Percentiles rank a stretch among this genome's conserved stretches.
Conservation (phyloP, 2,888 invertebrate species). For the Biston betularia region DNA sequence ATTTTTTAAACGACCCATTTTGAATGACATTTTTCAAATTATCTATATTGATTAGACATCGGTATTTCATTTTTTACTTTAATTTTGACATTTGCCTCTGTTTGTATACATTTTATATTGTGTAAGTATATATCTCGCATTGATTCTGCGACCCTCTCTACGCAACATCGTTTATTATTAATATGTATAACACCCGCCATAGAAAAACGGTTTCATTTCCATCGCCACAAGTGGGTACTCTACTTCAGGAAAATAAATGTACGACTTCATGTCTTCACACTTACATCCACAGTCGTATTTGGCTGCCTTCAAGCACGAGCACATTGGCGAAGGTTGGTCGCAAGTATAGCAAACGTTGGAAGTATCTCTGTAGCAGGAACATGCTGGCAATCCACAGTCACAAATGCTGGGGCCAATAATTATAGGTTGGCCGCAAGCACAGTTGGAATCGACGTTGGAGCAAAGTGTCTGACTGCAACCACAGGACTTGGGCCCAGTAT, state of each 20-base stretch:
- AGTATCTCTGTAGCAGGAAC: conserved; percentile 38
- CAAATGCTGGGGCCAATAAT: conserved; percentile 12
- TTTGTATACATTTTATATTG: too few species aligned
- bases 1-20: too few species aligned
- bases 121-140: too few species aligned
- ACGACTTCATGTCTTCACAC: conserved; percentile 41
- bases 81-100: too few species aligned
- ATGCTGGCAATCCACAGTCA: conserved; percentile 22
- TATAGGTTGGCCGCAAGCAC: neutral
- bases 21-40: too few species aligned
- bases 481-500: neutral
- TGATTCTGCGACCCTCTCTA: too few species aligned
- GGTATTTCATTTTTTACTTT: too few species aligned
- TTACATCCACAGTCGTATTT: conserved; percentile 49
- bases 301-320: conserved; percentile 38
- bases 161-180: neutral
- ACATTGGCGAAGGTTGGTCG: conserved; percentile 39
- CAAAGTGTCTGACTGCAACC: neutral
- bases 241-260: conserved; percentile 68
- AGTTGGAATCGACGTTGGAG: neutral
- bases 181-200: conserved; percentile 45
- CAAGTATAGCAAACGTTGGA: conserved; percentile 45
- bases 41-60: too few species aligned
- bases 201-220: conserved; percentile 61
- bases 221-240: conserved; percentile 59